A percentile compares a stretch with the other conserved stretches of the same genome.
phyloP scores from a whole-genome alignment of 2,113 vertebrate genomes.

The Toxotes chatareus region DNA sequence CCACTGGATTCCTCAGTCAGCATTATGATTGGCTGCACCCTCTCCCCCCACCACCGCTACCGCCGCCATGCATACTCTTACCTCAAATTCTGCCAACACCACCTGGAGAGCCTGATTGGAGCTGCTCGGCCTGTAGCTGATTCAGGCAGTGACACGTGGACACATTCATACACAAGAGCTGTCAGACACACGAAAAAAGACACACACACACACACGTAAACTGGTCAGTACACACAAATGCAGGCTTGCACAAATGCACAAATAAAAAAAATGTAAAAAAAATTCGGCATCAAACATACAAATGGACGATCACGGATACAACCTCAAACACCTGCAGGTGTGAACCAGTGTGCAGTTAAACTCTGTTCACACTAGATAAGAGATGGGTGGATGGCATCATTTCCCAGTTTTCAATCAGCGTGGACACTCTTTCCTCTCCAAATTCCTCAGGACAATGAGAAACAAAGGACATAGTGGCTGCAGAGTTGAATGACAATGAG shows the following conservation, averaged over 20 bases:
- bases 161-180: background rate
- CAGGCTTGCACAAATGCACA: background rate
- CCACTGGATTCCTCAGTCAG: constrained; percentile 63
- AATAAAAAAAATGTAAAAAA: background rate
- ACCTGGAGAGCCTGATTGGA: constrained; percentile 40
- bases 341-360: background rate
- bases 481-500: constrained; percentile 68
- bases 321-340: background rate
- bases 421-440: constrained; percentile 54
- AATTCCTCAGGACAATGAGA: constrained; percentile 71
- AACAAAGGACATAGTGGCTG: constrained; percentile 66
- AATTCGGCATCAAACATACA: background rate
- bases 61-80: constrained; percentile 1
- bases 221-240: background rate
- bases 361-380: constrained; percentile 4
- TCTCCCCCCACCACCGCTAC: background rate
- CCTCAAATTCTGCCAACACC: background rate
- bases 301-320: background rate
- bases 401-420: constrained; percentile 49
- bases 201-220: background rate
- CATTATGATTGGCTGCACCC: constrained; percentile 58
- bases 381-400: constrained; percentile 13
- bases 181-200: background rate
- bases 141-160: background rate
- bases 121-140: constrained; percentile 1